Base-by-base conservation (phyloP, 1,140 invertebrate genomes). In the Meloidogyne hapla region DNA sequence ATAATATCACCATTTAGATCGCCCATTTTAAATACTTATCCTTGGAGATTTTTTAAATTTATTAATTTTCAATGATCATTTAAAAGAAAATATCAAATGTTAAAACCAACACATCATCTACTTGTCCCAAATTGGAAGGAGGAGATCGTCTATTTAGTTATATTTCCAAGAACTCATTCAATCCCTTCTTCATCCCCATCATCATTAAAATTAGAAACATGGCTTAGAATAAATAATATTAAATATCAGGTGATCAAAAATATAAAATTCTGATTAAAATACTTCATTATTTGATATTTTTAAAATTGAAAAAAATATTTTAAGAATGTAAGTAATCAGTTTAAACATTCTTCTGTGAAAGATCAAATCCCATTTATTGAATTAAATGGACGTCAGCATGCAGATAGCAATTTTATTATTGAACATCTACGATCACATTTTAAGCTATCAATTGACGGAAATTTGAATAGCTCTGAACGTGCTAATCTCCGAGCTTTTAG, bases 161-260 rank as follows among this genome's bases (percentile, higher is more conserved):
- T 95, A 88, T 95, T 96, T 87, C 92, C 92, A 38, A 91, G 94
- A 87, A 84, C 82, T 13, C 92, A 93, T 67, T 90, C 93, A 81
- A 89, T 95, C 84, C 93, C 93, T 28, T 94, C 93, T 45, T 89
- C 94, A 74, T 94, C 93, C 74, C 92, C 93, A 15, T 95, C 93
- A 88, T 94, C 93, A 89, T 91, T 96, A 83, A 95, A 95, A 91
- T 93, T 95, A 77, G 94, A 96, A 90, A 94, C 94, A 83, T 96
- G 93, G 93, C 90, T 96, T 74, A 90, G 94, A 86, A 90, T 95
- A 81, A 80, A 78, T 40, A 64, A 74, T 23, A 28, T 79, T 13
- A 61, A 40, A 33, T 79, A 80, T 45, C 70, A 61, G 23, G 66
- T 76, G n/a, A n/a, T n/a, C 13, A 70, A 40, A 26, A 26, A 66